Evolutionary conservation across 2,888 invertebrate species (phyloP).

Genomic region (Craniophora ligustri): DNA sequence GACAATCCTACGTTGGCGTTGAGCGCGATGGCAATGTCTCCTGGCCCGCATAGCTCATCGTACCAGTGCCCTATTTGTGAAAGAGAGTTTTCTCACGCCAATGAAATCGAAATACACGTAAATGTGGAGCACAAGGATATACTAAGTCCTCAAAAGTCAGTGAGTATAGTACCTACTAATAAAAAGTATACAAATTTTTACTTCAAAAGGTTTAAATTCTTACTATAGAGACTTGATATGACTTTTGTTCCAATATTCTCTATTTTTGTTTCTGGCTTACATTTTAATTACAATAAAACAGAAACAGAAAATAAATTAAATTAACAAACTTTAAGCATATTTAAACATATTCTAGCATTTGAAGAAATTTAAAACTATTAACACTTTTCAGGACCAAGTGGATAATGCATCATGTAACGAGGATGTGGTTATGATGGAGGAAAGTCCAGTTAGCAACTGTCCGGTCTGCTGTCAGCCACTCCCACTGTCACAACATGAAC

Average conservation of each 20-base stretch:
- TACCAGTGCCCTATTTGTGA: slow-evolving; percentile 94
- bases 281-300: no score
- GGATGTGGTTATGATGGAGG: slow-evolving; percentile 85
- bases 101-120: slow-evolving; percentile 94
- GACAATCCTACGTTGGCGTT: slow-evolving; percentile 70
- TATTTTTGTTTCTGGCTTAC: no score
- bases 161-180: slow-evolving; percentile 59
- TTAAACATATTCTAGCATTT: no score
- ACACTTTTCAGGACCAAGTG: slow-evolving; percentile 77
- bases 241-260: no score
- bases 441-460: slow-evolving; percentile 84
- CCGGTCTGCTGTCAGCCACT: slow-evolving; percentile 84
- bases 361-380: background rate
- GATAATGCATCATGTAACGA: slow-evolving; percentile 85
- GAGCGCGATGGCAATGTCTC: slow-evolving; percentile 83
- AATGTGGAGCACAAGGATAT: slow-evolving; percentile 95
- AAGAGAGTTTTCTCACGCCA: slow-evolving; percentile 91
- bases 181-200: no score
- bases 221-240: no score
- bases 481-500: slow-evolving; percentile 82
- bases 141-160: slow-evolving; percentile 90
- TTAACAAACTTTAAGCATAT: no score
- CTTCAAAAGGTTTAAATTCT: no score
- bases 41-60: slow-evolving; percentile 81
- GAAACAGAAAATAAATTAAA: no score